Evolutionary conservation across 2,888 invertebrate genomes (phyloP).

Genomic region (Theretra japonica): DNA sequence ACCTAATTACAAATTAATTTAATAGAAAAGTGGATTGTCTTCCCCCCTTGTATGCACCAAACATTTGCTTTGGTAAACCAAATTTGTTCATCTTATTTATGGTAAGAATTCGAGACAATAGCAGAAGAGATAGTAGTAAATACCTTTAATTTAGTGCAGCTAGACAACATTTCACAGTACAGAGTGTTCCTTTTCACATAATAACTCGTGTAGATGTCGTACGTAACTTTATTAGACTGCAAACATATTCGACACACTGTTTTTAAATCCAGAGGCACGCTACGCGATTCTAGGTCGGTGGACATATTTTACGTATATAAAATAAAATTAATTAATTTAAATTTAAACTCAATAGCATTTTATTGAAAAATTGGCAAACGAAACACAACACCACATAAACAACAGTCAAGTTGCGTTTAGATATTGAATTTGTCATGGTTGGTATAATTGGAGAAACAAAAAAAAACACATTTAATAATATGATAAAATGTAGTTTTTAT

Average conservation of each 20-base stretch:
- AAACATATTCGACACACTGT: constrained; percentile 74
- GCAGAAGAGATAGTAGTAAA: too few species aligned
- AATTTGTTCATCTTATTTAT: background rate
- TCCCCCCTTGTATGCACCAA: background rate
- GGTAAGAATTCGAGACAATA: too few species aligned
- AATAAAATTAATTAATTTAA: background rate
- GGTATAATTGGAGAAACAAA: background rate
- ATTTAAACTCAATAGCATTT: constrained; percentile 2
- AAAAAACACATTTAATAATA: too few species aligned
- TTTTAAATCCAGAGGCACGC: constrained; percentile 58
- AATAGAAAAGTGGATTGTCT: background rate
- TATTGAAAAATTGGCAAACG: constrained; percentile 24
- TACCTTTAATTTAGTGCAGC: constrained; percentile 74
- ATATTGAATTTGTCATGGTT: background rate
- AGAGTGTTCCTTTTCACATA: constrained; percentile 65
- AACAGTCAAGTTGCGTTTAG: constrained; percentile 24
- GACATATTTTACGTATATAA: constrained; percentile 6
- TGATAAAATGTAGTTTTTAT: too few species aligned
- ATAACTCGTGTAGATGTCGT: constrained; percentile 70
- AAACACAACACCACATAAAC: constrained; percentile 30
- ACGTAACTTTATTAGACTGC: constrained; percentile 58
- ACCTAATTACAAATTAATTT: background rate
- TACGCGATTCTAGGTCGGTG: background rate
- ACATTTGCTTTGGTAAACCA: background rate
- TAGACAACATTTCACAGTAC: constrained; percentile 70